Evolutionary conservation across 2,797 vertebrate genomes (phyloP).

Genomic region (Amazonetta brasiliensis): DNA sequence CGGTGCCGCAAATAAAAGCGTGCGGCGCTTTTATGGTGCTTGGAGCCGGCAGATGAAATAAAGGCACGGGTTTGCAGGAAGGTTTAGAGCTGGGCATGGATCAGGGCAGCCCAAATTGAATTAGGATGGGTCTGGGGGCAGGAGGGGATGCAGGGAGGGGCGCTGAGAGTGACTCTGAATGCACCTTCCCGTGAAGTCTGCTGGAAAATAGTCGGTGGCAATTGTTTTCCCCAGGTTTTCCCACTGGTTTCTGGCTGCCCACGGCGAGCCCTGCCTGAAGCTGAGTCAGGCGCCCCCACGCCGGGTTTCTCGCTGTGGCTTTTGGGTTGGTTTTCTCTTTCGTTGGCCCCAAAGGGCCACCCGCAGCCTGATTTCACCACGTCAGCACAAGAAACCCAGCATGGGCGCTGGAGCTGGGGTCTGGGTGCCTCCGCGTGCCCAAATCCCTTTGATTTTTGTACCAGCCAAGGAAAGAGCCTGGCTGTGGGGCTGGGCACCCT

Average conservation of each 20-base stretch:
- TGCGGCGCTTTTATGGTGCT: background rate
- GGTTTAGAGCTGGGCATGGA: background rate
- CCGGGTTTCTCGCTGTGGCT: background rate
- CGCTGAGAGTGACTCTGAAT: background rate
- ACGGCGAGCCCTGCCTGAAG: background rate
- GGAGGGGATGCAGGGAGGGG: background rate
- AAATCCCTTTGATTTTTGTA: background rate
- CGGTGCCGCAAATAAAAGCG: background rate
- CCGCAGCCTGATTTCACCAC: background rate
- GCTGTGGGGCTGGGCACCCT: background rate
- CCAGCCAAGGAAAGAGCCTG: background rate
- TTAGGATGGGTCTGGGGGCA: background rate
- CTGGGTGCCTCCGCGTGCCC: background rate
- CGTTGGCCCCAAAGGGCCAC: background rate
- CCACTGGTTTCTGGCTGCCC: background rate
- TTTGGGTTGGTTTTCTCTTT: background rate
- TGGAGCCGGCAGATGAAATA: background rate
- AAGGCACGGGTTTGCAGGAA: background rate
- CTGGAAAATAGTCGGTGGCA: background rate
- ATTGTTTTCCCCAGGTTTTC: background rate
- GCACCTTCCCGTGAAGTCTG: background rate
- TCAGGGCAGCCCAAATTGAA: background rate
- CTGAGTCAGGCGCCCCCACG: conserved; percentile 10
- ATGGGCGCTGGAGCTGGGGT: background rate
- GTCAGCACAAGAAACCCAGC: background rate